Base-by-base conservation (phyloP, 2,113 vertebrate species). In the Hystrix brachyura region DNA sequence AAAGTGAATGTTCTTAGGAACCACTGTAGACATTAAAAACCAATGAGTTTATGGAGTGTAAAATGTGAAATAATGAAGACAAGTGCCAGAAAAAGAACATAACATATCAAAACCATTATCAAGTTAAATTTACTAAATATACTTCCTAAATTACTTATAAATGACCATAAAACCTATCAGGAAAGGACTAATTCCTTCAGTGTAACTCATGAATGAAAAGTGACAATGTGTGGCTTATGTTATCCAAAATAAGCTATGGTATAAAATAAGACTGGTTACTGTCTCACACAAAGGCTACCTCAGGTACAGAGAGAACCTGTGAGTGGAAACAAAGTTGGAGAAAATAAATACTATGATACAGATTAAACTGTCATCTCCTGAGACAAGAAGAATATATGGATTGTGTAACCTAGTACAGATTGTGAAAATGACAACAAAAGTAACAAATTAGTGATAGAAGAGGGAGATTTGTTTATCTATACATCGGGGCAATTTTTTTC, bases 161-260 rank as follows among this genome's bases (percentile, higher is more conserved):
- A 59, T 87, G 57, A 34, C 23, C 43, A 84, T 71, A 69, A 91
- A 88, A 87, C 4, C 7, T 74, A 18, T 10, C 32, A 93, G n/a
- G 69, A 91, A 95, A 51, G 27, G 13, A 83, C 2, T 43, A 87
- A 72, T 93, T 87, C 48, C 21, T 72, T 59, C 34, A 87, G 48
- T 46, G 32, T 25, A 65, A 78, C n/a, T 72, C 13, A 38, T 74
- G 57, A 95, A 72, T 84, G 62, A 95, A 95, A 92, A 84, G 57
- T 80, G 48, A 25, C 27, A 93, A 59, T 46, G 7, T 60, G 71
- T 18, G 0, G 17, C 46, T 92, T 60, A 76, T 7, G 2, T 67
- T 32, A 82, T 64, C 55, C 6, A 83, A 87, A 91, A 76, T 76
- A 87, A 91, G 14, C 19, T 83, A 60, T 64, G n/a, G 4, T 18